Conservation (phyloP, 2,888 invertebrate genomes). For the Meiosimyza decipiens region DNA sequence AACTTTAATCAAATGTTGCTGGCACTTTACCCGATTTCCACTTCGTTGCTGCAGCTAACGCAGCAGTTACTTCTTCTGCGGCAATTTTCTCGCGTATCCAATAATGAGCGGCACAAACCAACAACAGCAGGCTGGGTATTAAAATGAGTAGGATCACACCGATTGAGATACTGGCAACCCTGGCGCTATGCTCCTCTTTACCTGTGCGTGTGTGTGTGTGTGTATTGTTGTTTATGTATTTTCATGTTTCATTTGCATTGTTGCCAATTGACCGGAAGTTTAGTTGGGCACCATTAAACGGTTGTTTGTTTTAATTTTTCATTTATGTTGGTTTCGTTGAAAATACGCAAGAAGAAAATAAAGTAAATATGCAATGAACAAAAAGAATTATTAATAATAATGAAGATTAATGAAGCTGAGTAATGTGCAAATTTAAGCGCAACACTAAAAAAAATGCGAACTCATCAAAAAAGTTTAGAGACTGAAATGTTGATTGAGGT, state of each 20-base stretch:
- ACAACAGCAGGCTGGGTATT: constrained; percentile 77
- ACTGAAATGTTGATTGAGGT: no score
- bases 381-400: background rate
- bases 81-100: constrained; percentile 70
- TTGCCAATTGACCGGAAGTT: background rate
- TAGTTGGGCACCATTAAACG: background rate
- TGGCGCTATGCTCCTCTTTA: constrained; percentile 81
- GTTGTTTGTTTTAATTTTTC: background rate
- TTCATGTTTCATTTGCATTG: background rate
- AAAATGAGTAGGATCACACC: constrained; percentile 82
- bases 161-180: constrained; percentile 80
- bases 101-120: constrained; percentile 76
- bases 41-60: constrained; percentile 23
- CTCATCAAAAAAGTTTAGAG: no score
- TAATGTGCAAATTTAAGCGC: no score
- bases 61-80: constrained; percentile 57
- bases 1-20: background rate
- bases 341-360: background rate
- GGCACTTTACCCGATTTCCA: constrained; percentile 5
- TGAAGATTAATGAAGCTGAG: no score
- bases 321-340: background rate
- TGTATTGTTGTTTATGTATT: constrained; percentile 2
- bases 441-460: no score
- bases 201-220: constrained; percentile 68
- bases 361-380: background rate